Conservation (phyloP, 2,797 vertebrate genomes). For the Spondyliosoma cantharus region DNA sequence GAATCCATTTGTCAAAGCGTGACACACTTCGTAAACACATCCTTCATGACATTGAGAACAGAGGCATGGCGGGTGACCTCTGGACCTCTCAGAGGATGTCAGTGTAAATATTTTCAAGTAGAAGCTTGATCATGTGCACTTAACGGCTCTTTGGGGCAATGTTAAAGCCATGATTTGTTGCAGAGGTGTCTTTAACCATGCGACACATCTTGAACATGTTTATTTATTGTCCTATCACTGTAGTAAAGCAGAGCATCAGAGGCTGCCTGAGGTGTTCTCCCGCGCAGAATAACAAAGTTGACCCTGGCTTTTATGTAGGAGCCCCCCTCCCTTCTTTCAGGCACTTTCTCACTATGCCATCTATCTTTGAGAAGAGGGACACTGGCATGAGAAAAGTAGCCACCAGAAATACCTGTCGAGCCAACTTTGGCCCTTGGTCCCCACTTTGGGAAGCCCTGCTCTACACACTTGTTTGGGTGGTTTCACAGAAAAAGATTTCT, state of each 20-base stretch:
- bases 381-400: too few species aligned
- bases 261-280: conserved; percentile 6
- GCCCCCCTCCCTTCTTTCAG: not conserved
- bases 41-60: conserved; percentile 41
- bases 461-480: conserved; percentile 1
- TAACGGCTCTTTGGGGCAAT: conserved; percentile 29
- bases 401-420: too few species aligned
- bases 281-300: conserved; percentile 28
- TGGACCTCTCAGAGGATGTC: conserved; percentile 38
- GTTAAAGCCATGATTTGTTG: conserved; percentile 43
- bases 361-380: conserved; percentile 10
- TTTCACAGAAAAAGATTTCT: conserved; percentile 11
- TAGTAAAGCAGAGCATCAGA: conserved; percentile 21
- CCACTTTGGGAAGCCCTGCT: too few species aligned
- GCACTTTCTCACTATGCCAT: conserved; percentile 15
- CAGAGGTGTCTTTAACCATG: conserved; percentile 38
- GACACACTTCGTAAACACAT: conserved; percentile 66
- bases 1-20: conserved; percentile 55
- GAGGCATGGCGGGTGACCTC: conserved; percentile 36
- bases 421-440: too few species aligned
- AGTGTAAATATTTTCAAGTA: conserved; percentile 67
- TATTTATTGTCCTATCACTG: conserved; percentile 48
- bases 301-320: conserved; percentile 27
- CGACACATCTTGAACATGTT: conserved; percentile 55
- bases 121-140: conserved; percentile 42